Conservation (phyloP, 2,888 invertebrate species). For the Chrysotoxum bicinctum region DNA sequence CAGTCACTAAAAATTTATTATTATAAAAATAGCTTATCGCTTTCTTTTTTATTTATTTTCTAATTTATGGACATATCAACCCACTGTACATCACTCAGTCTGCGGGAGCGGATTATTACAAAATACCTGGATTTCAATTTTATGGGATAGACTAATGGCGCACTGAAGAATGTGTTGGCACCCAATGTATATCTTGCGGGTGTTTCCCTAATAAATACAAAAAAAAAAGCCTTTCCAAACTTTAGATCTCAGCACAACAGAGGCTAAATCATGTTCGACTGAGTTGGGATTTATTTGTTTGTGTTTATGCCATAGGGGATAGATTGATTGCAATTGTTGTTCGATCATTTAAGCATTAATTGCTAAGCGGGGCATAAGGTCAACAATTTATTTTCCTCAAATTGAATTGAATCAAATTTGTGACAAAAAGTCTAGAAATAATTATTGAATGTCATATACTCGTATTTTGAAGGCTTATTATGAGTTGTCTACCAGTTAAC, state of each 20-base stretch:
- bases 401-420: too few relatives aligned
- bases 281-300: conserved; percentile 4
- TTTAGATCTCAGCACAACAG: conserved; percentile 16
- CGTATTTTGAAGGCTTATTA: too few relatives aligned
- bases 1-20: too few relatives aligned
- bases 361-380: conserved; percentile 28
- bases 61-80: neutral
- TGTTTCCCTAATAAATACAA: conserved; percentile 18
- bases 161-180: conserved; percentile 48
- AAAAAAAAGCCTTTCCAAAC: neutral
- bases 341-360: conserved; percentile 37
- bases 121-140: conserved; percentile 53
- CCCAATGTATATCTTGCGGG: conserved; percentile 20
- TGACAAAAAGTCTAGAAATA: too few relatives aligned
- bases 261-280: neutral
- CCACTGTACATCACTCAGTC: conserved; percentile 11
- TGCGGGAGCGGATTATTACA: conserved; percentile 30
- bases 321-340: conserved; percentile 58
- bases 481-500: too few relatives aligned
- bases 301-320: conserved; percentile 24
- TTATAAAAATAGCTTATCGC: too few relatives aligned
- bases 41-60: neutral
- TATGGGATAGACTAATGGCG: conserved; percentile 60
- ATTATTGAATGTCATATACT: too few relatives aligned
- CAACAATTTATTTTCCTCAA: neutral